phyloP scores from a whole-genome alignment of 2,797 vertebrate species.

The Chromis chromis region DNA sequence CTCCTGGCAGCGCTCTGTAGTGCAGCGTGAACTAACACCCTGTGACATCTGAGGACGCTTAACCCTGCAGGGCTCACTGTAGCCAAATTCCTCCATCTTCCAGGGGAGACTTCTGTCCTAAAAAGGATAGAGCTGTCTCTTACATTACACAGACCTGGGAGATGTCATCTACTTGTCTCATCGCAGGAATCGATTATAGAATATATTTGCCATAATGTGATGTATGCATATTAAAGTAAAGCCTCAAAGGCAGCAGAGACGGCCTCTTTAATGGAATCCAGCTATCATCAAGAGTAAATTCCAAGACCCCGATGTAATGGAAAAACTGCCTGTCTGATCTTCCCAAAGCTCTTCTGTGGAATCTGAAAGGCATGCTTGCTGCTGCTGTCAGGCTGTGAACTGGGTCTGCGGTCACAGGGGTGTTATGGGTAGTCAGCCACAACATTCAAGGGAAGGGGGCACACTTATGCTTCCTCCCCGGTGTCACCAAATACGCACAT shows the following conservation, averaged over 20 bases:
- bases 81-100: slow-evolving; percentile 59
- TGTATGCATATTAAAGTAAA: slow-evolving; percentile 75
- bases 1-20: slow-evolving; percentile 75
- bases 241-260: slow-evolving; percentile 64
- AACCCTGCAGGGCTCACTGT: slow-evolving; percentile 61
- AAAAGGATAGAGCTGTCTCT: slow-evolving; percentile 64
- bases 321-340: slow-evolving; percentile 64
- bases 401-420: slow-evolving; percentile 29
- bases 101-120: slow-evolving; percentile 26
- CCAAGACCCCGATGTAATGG: slow-evolving; percentile 78
- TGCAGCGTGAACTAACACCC: slow-evolving; percentile 62
- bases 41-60: slow-evolving; percentile 78
- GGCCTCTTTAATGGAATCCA: slow-evolving; percentile 75
- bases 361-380: slow-evolving; percentile 35
- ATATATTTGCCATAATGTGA: slow-evolving; percentile 75
- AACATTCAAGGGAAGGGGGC: slow-evolving; percentile 8
- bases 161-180: slow-evolving; percentile 77
- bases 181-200: slow-evolving; percentile 72
- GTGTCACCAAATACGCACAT: slow-evolving; percentile 76
- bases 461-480: slow-evolving; percentile 23
- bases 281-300: slow-evolving; percentile 74
- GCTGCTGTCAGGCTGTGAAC: slow-evolving; percentile 43
- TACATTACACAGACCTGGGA: slow-evolving; percentile 65
- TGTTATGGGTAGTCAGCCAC: slow-evolving; percentile 46
- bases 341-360: slow-evolving; percentile 45